Conservation (phyloP, 2,113 vertebrate species). For the Bungarus multicinctus region DNA sequence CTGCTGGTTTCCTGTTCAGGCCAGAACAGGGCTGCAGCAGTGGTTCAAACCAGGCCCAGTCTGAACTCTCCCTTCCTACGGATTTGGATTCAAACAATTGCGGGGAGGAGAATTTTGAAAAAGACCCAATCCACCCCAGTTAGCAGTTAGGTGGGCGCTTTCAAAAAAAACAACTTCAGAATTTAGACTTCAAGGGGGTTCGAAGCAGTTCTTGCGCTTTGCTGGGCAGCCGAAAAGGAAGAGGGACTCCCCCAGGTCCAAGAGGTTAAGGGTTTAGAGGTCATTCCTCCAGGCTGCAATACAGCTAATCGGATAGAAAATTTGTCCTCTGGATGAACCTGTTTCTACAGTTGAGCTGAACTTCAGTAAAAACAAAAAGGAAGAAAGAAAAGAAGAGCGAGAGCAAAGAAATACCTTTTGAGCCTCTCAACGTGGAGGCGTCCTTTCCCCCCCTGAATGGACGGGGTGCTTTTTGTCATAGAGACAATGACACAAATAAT, state of each 20-base stretch:
- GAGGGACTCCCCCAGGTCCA: slow-evolving; percentile 80
- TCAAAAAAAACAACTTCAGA: slow-evolving; percentile 24
- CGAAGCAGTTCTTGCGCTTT: slow-evolving; percentile 69
- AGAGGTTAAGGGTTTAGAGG: slow-evolving; percentile 98
- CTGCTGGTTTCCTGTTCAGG: slow-evolving; percentile 32
- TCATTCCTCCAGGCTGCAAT: slow-evolving; percentile 97
- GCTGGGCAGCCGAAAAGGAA: slow-evolving; percentile 78
- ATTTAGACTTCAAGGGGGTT: slow-evolving; percentile 62
- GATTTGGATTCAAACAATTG: background rate
- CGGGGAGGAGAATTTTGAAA: background rate
- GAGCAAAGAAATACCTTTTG: slow-evolving; percentile 90
- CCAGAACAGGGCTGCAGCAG: slow-evolving; percentile 31
- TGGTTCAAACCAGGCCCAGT: slow-evolving; percentile 37
- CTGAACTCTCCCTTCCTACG: slow-evolving; percentile 30
- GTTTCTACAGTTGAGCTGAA: slow-evolving; percentile 91
- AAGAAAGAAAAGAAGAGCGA: background rate
- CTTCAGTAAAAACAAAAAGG: slow-evolving; percentile 72
- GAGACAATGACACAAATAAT: slow-evolving; percentile 88
- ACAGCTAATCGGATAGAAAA: slow-evolving; percentile 90
- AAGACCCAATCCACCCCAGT: background rate
- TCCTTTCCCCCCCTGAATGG: slow-evolving; percentile 84
- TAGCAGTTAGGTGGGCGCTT: background rate
- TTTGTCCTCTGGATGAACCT: slow-evolving; percentile 99
- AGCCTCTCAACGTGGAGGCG: slow-evolving; percentile 86
- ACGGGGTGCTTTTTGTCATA: slow-evolving; percentile 85